A percentile compares a stretch with the other conserved stretches of the same genome.
phyloP scores from a whole-genome alignment of 2,888 invertebrate species.

The Cylindroiulus punctatus region DNA sequence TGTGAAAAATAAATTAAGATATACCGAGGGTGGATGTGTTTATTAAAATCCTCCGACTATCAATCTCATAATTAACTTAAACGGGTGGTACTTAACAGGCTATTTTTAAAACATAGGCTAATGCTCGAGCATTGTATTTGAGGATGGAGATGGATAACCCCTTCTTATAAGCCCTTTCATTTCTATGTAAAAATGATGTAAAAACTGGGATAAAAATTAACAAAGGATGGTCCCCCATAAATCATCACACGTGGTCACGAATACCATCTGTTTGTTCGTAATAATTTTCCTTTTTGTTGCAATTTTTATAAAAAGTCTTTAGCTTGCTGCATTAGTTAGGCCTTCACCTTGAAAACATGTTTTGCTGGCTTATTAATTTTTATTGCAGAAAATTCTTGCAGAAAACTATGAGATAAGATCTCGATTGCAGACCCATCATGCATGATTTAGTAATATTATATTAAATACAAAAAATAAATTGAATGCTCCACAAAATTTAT shows the following conservation, averaged over 20 bases:
- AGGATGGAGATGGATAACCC: conserved; percentile 14
- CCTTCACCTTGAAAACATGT: too few species aligned
- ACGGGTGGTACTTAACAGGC: neutral
- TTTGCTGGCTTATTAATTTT: too few species aligned
- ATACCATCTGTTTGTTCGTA: conserved; percentile 12
- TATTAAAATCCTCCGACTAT: conserved; percentile 11
- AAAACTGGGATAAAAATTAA: neutral
- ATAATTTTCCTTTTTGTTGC: neutral
- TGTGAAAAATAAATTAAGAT: neutral
- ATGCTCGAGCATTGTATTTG: neutral
- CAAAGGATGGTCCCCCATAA: conserved; percentile 1
- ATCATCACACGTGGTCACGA: neutral
- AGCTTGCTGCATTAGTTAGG: too few species aligned
- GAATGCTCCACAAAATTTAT: too few species aligned
- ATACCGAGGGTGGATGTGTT: conserved; percentile 1
- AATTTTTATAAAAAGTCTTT: neutral
- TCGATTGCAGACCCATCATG: too few species aligned
- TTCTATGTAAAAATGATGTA: neutral
- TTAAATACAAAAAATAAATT: too few species aligned
- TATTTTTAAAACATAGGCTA: conserved; percentile 11
- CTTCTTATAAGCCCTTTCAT: conserved; percentile 8
- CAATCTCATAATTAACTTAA: neutral
- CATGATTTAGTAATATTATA: too few species aligned
- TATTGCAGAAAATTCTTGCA: too few species aligned
- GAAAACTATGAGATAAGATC: too few species aligned